phyloP scores from a whole-genome alignment of 1,140 invertebrate genomes.

The Helicoverpa armigera region DNA sequence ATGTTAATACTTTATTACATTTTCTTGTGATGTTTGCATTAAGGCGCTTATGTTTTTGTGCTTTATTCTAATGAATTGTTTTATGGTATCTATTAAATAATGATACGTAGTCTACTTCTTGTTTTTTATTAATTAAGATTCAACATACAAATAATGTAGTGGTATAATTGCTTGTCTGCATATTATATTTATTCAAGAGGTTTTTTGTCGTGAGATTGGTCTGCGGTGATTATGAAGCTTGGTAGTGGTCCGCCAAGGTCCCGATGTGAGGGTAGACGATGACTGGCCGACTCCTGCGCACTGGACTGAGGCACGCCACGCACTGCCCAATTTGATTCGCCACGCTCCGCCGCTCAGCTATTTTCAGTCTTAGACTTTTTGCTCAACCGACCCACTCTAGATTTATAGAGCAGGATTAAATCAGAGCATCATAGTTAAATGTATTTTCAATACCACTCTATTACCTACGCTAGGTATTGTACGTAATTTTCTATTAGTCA shows the following conservation, averaged over 20 bases:
- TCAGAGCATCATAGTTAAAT: conserved; percentile 37
- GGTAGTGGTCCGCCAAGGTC: conserved; percentile 28
- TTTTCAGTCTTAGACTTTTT: conserved; percentile 69
- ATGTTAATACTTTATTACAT: conserved; percentile 30
- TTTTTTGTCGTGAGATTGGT: conserved; percentile 2
- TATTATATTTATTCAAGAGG: conserved; percentile 26
- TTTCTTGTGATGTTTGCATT: conserved; percentile 33
- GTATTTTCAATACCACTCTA: conserved; percentile 8
- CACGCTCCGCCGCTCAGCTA: conserved; percentile 68
- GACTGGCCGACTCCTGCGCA: conserved; percentile 63
- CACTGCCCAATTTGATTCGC: conserved; percentile 64
- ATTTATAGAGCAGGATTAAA: conserved; percentile 40
- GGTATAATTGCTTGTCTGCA: not conserved
- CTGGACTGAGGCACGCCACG: conserved; percentile 60
- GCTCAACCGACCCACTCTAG: conserved; percentile 48
- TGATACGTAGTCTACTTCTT: no score
- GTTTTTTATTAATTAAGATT: not conserved
- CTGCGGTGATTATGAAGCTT: not conserved
- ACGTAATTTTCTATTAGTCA: no score
- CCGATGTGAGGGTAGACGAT: conserved; percentile 54
- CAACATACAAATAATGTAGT: not conserved
- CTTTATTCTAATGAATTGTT: not conserved
- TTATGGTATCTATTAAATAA: no score
- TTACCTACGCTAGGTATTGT: not conserved
- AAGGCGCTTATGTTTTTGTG: conserved; percentile 31